Conservation (phyloP, 2,888 invertebrate species). For the Thymelicus acteon region DNA sequence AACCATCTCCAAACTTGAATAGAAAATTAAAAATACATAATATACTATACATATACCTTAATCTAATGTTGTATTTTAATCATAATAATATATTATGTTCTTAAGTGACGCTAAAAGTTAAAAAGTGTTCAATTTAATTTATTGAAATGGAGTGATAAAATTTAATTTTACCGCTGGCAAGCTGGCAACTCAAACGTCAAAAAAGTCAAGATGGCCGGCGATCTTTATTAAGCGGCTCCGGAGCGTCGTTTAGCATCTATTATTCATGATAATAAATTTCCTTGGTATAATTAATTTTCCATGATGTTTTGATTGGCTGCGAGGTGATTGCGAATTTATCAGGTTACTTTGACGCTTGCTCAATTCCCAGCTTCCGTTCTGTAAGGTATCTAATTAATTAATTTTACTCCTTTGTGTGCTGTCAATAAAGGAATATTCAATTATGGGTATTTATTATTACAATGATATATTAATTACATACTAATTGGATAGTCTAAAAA, state of each 20-base stretch:
- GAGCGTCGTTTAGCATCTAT: slow-evolving; percentile 25
- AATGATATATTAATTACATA: too few relatives aligned
- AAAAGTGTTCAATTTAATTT: neutral
- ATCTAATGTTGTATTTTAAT: too few relatives aligned
- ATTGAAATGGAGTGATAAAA: slow-evolving; percentile 11
- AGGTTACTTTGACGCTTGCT: neutral
- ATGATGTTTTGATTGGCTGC: slow-evolving; percentile 34
- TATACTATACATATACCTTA: too few relatives aligned
- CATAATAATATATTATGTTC: too few relatives aligned
- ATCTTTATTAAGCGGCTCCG: slow-evolving; percentile 31
- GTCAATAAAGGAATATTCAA: neutral
- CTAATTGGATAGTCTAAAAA: too few relatives aligned
- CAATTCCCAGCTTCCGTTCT: neutral
- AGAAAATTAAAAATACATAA: too few relatives aligned
- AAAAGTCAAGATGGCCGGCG: slow-evolving; percentile 32
- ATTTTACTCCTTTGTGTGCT: neutral
- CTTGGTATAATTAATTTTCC: slow-evolving; percentile 31
- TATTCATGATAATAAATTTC: slow-evolving; percentile 38
- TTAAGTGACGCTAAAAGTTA: too few relatives aligned
- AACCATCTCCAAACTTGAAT: too few relatives aligned
- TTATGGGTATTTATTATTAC: neutral
- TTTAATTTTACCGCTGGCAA: slow-evolving; percentile 26
- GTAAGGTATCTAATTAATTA: slow-evolving; percentile 7
- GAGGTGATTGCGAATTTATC: slow-evolving; percentile 32
- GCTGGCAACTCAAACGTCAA: slow-evolving; percentile 33